These are phyloP conservation scores for Sycophila texana DNA, from an alignment of 2,888 invertebrate genomes.

Conservation along the genomic window DNA sequence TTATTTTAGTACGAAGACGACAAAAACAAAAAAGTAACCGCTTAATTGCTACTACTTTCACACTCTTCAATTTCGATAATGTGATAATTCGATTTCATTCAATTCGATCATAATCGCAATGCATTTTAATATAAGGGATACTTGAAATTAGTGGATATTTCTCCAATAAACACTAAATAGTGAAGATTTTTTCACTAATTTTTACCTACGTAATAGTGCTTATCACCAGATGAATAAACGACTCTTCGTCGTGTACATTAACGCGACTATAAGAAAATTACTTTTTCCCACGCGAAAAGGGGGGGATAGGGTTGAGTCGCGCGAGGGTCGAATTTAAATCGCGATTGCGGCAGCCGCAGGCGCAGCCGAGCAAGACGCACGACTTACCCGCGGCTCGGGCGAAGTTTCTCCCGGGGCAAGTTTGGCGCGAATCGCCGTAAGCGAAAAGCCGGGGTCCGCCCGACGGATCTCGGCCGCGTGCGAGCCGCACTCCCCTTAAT, in stretches of 20 bases:
- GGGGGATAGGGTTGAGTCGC: neutral
- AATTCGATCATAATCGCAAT: too few relatives aligned
- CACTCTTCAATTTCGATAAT: too few relatives aligned
- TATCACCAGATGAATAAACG: too few relatives aligned
- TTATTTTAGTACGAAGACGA: too few relatives aligned
- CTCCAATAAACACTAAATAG: too few relatives aligned
- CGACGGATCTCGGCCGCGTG: constrained; percentile 63
- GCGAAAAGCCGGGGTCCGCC: constrained; percentile 1
- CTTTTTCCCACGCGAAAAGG: constrained; percentile 4
- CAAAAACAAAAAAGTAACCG: too few relatives aligned
- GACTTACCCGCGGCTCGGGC: neutral
- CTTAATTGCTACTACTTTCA: too few relatives aligned
- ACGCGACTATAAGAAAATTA: neutral
- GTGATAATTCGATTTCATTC: too few relatives aligned
- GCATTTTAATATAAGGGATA: too few relatives aligned
- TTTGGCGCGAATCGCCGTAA: constrained; percentile 7
- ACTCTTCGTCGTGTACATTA: neutral
- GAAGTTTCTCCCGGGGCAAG: constrained; percentile 15
- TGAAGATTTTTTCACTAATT: too few relatives aligned
- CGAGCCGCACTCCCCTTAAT: constrained; percentile 62
- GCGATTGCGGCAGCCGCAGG: constrained; percentile 1
- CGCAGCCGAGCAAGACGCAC: neutral
- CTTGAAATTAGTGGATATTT: too few relatives aligned
- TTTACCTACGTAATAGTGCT: too few relatives aligned
- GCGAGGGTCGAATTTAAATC: constrained; percentile 12